Evolutionary conservation across 2,888 invertebrate genomes (phyloP).

Genomic region (Eilema sororculum): DNA sequence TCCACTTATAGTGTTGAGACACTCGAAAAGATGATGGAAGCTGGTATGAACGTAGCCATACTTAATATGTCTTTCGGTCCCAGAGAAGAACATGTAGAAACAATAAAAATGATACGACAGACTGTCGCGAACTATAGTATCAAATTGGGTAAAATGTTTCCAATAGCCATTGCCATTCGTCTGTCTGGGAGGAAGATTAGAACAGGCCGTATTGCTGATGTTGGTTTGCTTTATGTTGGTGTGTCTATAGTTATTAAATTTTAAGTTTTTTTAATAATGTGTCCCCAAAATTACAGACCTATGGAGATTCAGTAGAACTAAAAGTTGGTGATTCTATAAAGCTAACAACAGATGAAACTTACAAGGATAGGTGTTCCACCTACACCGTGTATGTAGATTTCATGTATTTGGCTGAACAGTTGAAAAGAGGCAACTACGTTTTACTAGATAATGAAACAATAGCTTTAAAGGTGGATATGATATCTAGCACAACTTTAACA

Average conservation of each 20-base stretch:
- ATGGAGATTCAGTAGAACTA: slow-evolving; percentile 71
- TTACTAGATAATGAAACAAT: slow-evolving; percentile 91
- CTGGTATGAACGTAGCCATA: slow-evolving; percentile 85
- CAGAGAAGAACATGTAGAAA: slow-evolving; percentile 75
- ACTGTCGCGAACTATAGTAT: slow-evolving; percentile 87
- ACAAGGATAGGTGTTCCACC: slow-evolving; percentile 84
- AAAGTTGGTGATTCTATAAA: slow-evolving; percentile 77
- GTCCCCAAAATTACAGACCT: slow-evolving; percentile 60
- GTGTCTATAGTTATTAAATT: background rate
- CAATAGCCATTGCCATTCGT: slow-evolving; percentile 94
- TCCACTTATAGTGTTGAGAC: slow-evolving; percentile 62
- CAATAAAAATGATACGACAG: slow-evolving; percentile 73
- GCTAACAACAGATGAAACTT: slow-evolving; percentile 86
- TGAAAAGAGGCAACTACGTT: slow-evolving; percentile 82
- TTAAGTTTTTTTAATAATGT: background rate
- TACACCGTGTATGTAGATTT: slow-evolving; percentile 87
- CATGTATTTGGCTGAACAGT: slow-evolving; percentile 79
- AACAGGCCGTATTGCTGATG: slow-evolving; percentile 93
- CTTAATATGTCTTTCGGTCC: slow-evolving; percentile 77
- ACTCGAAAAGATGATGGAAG: slow-evolving; percentile 81
- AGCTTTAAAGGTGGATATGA: slow-evolving; percentile 89
- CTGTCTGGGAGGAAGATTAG: slow-evolving; percentile 96
- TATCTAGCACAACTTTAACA: slow-evolving; percentile 75
- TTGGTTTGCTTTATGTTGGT: slow-evolving; percentile 72
- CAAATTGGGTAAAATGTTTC: slow-evolving; percentile 87